phyloP scores from a whole-genome alignment of 2,113 vertebrate genomes.

The Grammomys surdaster region DNA sequence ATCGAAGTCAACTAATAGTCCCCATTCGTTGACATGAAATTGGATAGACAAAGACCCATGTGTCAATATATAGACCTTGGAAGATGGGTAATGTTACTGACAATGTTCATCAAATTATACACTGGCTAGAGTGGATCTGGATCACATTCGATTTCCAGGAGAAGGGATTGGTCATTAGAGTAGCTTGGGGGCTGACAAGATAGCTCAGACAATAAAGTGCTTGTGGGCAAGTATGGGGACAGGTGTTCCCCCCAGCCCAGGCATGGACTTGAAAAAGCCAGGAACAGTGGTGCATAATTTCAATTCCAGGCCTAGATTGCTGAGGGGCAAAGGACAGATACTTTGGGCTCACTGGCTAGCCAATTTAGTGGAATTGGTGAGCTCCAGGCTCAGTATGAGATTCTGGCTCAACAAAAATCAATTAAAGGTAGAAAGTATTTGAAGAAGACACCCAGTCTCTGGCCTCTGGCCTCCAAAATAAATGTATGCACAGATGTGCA shows the following conservation, averaged over 20 bases:
- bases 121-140: neutral
- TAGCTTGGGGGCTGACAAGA: neutral
- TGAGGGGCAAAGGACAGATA: too few species aligned
- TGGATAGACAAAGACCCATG: neutral
- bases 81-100: neutral
- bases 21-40: neutral
- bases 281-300: neutral
- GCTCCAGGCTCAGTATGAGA: neutral
- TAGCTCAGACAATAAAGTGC: neutral
- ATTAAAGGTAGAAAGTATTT: neutral
- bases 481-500: neutral
- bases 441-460: neutral
- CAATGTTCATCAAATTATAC: neutral
- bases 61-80: neutral
- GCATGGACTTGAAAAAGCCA: neutral
- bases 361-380: neutral
- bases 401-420: neutral
- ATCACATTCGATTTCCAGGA: too few species aligned
- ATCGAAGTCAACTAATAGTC: neutral
- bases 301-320: neutral
- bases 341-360: neutral
- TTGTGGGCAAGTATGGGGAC: too few species aligned
- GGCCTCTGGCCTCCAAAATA: neutral
- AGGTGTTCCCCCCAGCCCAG: neutral
- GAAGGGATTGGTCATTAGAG: fast-evolving